Conservation (phyloP, 35 echinoderm and acorn worm species). For the Heliocidaris tuberculata region DNA sequence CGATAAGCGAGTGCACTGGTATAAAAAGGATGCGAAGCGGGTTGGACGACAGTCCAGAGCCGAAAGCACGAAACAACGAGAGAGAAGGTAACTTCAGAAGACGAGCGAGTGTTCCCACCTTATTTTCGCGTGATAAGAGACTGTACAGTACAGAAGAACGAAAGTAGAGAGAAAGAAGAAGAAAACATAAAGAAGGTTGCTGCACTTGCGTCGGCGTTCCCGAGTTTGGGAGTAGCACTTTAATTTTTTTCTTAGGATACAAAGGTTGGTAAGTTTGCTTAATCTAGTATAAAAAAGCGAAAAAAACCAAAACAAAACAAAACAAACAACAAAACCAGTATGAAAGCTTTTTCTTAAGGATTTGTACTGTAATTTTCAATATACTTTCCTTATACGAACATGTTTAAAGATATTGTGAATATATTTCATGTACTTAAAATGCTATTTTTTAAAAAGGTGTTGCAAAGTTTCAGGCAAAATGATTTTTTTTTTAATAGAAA, state of each 20-base stretch:
- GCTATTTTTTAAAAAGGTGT: too few relatives aligned
- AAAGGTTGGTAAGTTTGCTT: background rate
- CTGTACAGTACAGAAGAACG: slow-evolving; percentile 3
- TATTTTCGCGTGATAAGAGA: background rate
- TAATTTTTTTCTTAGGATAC: slow-evolving; percentile 5
- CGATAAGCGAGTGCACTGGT: background rate
- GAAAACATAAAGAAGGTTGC: background rate
- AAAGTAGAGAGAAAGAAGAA: background rate
- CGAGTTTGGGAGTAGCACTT: slow-evolving; percentile 15
- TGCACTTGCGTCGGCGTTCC: background rate
- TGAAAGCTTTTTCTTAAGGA: too few relatives aligned
- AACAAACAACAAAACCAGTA: too few relatives aligned
- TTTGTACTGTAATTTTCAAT: too few relatives aligned
- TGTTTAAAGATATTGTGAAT: too few relatives aligned
- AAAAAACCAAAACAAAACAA: too few relatives aligned
- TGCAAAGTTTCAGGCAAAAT: too few relatives aligned
- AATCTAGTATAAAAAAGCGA: background rate
- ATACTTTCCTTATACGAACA: too few relatives aligned
- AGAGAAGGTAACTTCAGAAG: background rate
- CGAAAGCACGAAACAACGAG: background rate
- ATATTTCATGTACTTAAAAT: too few relatives aligned
- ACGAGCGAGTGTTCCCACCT: background rate
- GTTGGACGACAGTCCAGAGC: background rate
- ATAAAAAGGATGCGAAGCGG: background rate
- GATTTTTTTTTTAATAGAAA: too few relatives aligned